These are phyloP conservation scores for Nanorana parkeri DNA, from an alignment of 2,113 vertebrate genomes.

Conservation along the genomic window DNA sequence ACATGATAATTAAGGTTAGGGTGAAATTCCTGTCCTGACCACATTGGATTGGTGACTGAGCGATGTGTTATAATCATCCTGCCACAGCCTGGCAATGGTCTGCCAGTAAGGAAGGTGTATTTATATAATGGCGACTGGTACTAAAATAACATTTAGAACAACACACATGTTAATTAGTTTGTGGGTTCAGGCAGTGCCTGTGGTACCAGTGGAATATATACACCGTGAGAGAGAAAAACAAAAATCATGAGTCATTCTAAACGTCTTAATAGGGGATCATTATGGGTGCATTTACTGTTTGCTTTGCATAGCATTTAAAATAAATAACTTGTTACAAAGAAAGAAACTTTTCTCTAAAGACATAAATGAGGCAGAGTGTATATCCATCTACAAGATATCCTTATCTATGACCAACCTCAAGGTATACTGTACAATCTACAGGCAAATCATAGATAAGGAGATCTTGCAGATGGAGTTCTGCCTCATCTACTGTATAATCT, in stretches of 20 bases:
- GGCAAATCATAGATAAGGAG: too few relatives aligned
- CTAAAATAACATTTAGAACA: conserved; percentile 33
- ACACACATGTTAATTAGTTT: conserved; percentile 31
- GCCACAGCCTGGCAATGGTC: conserved; percentile 1
- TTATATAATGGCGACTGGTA: conserved; percentile 24
- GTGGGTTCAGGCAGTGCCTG: not conserved
- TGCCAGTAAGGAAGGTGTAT: not conserved
- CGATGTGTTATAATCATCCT: conserved; percentile 29
- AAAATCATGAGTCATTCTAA: not conserved
- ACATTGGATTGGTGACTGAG: conserved; percentile 2
- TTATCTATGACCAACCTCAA: too few relatives aligned
- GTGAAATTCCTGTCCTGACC: conserved; percentile 33
- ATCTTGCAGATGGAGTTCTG: too few relatives aligned
- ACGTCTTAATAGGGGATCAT: not conserved
- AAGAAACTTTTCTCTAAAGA: too few relatives aligned
- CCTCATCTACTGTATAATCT: too few relatives aligned
- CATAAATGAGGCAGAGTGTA: too few relatives aligned
- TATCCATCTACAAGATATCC: too few relatives aligned
- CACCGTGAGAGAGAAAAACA: conserved; percentile 4
- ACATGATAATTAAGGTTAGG: conserved; percentile 40
- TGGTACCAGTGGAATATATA: not conserved
- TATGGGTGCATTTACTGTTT: not conserved
- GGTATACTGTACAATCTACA: too few relatives aligned
- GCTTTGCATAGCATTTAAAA: not conserved
- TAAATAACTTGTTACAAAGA: too few relatives aligned